Percentiles rank a stretch among this genome's conserved stretches.
phyloP scores from a whole-genome alignment of 1,140 invertebrate genomes.

The Orius insidiosus region DNA sequence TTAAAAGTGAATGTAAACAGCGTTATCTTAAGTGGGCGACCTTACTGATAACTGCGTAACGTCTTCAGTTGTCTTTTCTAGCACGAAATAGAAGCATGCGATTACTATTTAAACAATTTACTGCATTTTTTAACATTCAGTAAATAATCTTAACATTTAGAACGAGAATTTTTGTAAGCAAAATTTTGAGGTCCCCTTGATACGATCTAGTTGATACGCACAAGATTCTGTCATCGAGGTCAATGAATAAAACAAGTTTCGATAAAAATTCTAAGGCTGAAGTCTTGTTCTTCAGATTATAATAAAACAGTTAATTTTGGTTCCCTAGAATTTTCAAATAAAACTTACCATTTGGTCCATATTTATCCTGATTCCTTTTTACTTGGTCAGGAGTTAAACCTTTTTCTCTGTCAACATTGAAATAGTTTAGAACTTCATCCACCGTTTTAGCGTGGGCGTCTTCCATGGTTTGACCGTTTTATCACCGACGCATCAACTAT shows the following conservation, averaged over 20 bases:
- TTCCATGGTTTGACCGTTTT: constrained; percentile 58
- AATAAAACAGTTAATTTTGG: too few relatives aligned
- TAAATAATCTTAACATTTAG: too few relatives aligned
- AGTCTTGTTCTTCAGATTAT: too few relatives aligned
- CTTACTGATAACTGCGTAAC: background rate
- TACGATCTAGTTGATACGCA: too few relatives aligned
- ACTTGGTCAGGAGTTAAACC: constrained; percentile 87
- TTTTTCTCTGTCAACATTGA: constrained; percentile 72
- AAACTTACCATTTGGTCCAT: constrained; percentile 95
- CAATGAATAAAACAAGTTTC: too few relatives aligned
- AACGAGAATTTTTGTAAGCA: background rate
- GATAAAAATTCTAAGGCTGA: too few relatives aligned
- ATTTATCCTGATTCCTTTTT: constrained; percentile 91
- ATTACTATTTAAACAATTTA: background rate
- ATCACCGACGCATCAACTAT: constrained; percentile 18
- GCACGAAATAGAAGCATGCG: background rate
- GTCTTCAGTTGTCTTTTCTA: too few relatives aligned
- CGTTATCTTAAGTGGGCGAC: background rate
- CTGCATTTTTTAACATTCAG: too few relatives aligned
- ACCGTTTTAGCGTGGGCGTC: constrained; percentile 86
- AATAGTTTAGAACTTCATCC: constrained; percentile 85
- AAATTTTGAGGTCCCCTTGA: background rate
- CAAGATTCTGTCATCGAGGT: background rate
- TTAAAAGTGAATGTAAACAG: too few relatives aligned
- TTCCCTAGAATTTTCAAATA: too few relatives aligned